Percentiles rank a stretch among this genome's conserved stretches.
Conservation (phyloP, 1,140 invertebrate genomes). For the Neotoxoptera formosana region DNA sequence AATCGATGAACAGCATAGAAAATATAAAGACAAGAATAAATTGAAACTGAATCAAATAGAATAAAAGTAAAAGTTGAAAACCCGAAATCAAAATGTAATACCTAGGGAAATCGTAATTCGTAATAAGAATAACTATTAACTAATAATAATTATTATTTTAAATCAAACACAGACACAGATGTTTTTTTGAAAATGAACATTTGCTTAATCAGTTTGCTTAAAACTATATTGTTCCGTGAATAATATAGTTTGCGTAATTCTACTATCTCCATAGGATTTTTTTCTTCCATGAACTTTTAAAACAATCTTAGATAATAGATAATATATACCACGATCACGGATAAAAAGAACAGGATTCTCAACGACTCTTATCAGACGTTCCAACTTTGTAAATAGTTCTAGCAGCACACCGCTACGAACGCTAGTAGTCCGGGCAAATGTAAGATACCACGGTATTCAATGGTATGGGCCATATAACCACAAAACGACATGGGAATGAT, state of each 20-base stretch:
- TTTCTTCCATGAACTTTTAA: too few relatives aligned
- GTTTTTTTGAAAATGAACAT: constrained; percentile 33
- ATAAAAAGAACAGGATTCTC: too few relatives aligned
- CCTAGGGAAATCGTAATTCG: not conserved
- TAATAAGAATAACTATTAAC: not conserved
- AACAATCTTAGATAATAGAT: too few relatives aligned
- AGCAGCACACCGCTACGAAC: too few relatives aligned
- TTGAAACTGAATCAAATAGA: not conserved
- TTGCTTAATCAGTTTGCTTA: not conserved
- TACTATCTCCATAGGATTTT: not conserved
- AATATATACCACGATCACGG: too few relatives aligned
- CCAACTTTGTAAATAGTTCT: too few relatives aligned
- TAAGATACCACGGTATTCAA: too few relatives aligned
- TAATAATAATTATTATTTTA: not conserved
- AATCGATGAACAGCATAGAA: not conserved
- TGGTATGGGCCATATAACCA: too few relatives aligned
- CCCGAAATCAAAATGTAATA: not conserved
- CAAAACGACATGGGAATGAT: too few relatives aligned
- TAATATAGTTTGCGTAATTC: not conserved
- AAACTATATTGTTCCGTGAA: too few relatives aligned
- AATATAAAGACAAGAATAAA: not conserved
- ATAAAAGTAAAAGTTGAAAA: not conserved
- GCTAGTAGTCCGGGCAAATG: too few relatives aligned
- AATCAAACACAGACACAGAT: constrained; percentile 34
- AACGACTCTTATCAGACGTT: too few relatives aligned